Conservation (phyloP, 2,888 invertebrate genomes). For the Ormia ochracea region DNA sequence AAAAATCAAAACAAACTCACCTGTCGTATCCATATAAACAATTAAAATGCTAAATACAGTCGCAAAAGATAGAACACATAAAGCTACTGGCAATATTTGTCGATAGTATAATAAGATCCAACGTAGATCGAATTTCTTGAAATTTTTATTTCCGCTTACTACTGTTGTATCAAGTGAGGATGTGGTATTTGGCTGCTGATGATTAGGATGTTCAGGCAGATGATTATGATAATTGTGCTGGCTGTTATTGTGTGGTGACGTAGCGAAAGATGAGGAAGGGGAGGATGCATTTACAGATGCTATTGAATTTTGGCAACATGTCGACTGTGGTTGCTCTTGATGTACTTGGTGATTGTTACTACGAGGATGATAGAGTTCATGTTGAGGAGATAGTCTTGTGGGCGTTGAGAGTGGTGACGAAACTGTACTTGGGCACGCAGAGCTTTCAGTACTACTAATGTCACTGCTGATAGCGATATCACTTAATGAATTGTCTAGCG, state of each 20-base stretch:
- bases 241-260: constrained; percentile 60
- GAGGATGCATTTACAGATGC: constrained; percentile 62
- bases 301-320: constrained; percentile 70
- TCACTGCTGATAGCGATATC: constrained; percentile 69
- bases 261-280: constrained; percentile 55
- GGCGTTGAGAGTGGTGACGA: constrained; percentile 73
- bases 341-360: constrained; percentile 58
- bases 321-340: constrained; percentile 53
- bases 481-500: constrained; percentile 52
- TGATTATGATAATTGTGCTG: constrained; percentile 63
- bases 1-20: constrained; percentile 77
- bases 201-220: constrained; percentile 58
- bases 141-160: constrained; percentile 71
- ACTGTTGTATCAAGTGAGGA: constrained; percentile 46
- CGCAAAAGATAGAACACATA: constrained; percentile 87
- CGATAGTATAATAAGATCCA: constrained; percentile 76
- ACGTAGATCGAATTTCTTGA: constrained; percentile 75
- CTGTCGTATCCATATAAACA: constrained; percentile 88
- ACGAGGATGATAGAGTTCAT: constrained; percentile 57
- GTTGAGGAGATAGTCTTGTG: constrained; percentile 70
- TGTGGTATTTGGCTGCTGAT: constrained; percentile 57
- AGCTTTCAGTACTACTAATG: constrained; percentile 72
- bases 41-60: constrained; percentile 87
- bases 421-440: constrained; percentile 72
- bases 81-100: constrained; percentile 82